A percentile compares a stretch with the other conserved stretches of the same genome.
phyloP scores from a whole-genome alignment of 2,888 invertebrate genomes.

The Platynereis dumerilii region DNA sequence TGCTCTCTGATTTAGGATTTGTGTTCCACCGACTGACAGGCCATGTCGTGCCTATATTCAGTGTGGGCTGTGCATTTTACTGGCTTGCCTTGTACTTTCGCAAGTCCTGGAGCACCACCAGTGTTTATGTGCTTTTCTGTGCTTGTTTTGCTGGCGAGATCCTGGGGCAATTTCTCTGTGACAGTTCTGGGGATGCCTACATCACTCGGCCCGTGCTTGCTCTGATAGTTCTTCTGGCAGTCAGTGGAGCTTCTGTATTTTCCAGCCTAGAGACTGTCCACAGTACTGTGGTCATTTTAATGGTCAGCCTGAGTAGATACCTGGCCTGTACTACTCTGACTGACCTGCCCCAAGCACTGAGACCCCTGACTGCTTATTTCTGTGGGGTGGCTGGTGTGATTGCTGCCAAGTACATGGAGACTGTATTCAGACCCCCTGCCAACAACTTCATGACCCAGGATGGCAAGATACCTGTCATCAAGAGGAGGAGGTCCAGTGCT shows the following conservation, averaged over 20 bases:
- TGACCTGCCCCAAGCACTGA: constrained; percentile 49
- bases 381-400: constrained; percentile 57
- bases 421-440: constrained; percentile 52
- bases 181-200: constrained; percentile 27
- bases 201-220: constrained; percentile 52
- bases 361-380: constrained; percentile 58
- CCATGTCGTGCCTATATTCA: constrained; percentile 57
- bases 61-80: constrained; percentile 57
- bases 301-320: constrained; percentile 57
- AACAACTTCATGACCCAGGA: constrained; percentile 52
- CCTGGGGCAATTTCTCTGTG: constrained; percentile 48
- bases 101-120: constrained; percentile 59
- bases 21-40: constrained; percentile 55
- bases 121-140: constrained; percentile 60
- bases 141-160: constrained; percentile 60
- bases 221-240: constrained; percentile 50
- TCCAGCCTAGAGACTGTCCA: constrained; percentile 56
- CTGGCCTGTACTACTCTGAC: constrained; percentile 54
- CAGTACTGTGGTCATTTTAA: constrained; percentile 52
- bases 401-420: constrained; percentile 61
- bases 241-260: constrained; percentile 55
- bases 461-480: constrained; percentile 60
- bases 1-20: constrained; percentile 53
- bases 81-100: constrained; percentile 59
- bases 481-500: constrained; percentile 57